Percentiles rank a stretch among this genome's conserved stretches.
Conservation (phyloP, 2,888 invertebrate genomes). For the Netelia fuscicornis region DNA sequence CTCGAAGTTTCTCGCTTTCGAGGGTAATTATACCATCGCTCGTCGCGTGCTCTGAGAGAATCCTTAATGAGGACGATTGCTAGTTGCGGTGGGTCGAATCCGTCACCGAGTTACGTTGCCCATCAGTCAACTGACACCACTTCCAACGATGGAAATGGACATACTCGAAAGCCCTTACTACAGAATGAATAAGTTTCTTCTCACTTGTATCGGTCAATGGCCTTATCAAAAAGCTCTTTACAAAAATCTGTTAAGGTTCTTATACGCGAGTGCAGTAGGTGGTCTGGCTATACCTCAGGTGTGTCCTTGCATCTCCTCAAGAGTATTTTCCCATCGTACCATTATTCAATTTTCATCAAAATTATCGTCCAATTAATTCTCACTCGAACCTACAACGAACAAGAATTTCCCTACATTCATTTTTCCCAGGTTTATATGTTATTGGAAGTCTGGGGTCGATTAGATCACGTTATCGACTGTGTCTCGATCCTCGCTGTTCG, state of each 20-base stretch:
- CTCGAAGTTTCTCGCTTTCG: neutral
- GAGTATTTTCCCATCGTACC: neutral
- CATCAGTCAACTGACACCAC: constrained; percentile 27
- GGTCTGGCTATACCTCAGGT: constrained; percentile 55
- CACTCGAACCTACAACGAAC: no score
- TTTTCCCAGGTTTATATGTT: constrained; percentile 52
- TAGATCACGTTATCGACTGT: constrained; percentile 61
- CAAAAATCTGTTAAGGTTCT: constrained; percentile 42
- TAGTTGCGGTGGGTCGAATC: neutral
- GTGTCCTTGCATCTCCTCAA: neutral
- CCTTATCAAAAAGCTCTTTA: constrained; percentile 51
- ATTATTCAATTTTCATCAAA: neutral
- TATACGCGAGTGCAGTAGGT: neutral
- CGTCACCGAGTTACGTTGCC: neutral
- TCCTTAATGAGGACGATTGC: constrained; percentile 35
- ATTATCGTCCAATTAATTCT: neutral
- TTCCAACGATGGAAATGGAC: constrained; percentile 44
- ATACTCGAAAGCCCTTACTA: constrained; percentile 59
- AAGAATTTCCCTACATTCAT: neutral
- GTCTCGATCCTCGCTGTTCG: constrained; percentile 52
- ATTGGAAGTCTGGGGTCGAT: constrained; percentile 54
- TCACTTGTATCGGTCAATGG: constrained; percentile 63
- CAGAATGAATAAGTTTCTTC: constrained; percentile 57
- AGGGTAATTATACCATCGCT: constrained; percentile 48
- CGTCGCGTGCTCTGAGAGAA: constrained; percentile 30